A percentile compares a stretch with the other conserved stretches of the same genome.
phyloP scores from a whole-genome alignment of 2,113 vertebrate species.

The Struthio camelus region DNA sequence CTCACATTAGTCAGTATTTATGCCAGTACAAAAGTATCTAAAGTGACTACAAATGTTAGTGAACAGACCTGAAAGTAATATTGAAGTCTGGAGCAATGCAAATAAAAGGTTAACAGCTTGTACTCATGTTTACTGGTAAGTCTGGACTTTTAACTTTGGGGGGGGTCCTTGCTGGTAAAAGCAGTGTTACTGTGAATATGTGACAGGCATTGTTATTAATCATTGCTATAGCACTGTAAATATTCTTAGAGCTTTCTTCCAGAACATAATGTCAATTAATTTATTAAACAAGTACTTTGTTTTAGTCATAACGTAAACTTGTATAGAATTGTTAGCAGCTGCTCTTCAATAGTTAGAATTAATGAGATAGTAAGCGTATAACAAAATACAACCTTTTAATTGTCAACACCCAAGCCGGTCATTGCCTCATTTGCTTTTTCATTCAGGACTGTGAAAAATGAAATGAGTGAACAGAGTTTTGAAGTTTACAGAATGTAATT shows the following conservation, averaged over 20 bases:
- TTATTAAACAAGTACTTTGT: slow-evolving; percentile 21
- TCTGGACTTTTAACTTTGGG: slow-evolving; percentile 12
- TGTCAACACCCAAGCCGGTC: slow-evolving; percentile 24
- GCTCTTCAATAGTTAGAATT: slow-evolving; percentile 40
- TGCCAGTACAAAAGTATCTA: background rate
- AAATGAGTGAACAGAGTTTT: background rate
- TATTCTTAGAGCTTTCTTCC: background rate
- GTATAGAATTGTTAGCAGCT: slow-evolving; percentile 35
- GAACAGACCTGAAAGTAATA: slow-evolving; percentile 14
- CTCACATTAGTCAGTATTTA: background rate
- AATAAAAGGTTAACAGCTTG: slow-evolving; percentile 4
- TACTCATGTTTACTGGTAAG: slow-evolving; percentile 69
- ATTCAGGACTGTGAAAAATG: slow-evolving; percentile 49
- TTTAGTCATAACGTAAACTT: slow-evolving; percentile 33
- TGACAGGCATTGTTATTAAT: background rate
- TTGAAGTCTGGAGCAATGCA: slow-evolving; percentile 49
- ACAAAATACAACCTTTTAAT: slow-evolving; percentile 3
- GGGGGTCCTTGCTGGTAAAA: background rate
- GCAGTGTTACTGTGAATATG: background rate
- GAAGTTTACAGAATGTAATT: slow-evolving; percentile 35
- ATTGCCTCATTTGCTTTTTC: slow-evolving; percentile 3
- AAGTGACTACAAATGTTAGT: slow-evolving; percentile 4
- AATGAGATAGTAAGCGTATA: slow-evolving; percentile 35
- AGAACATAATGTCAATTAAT: background rate
- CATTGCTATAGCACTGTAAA: background rate